Evolutionary conservation across 2,113 vertebrate genomes (phyloP).

Genomic region (Reinhardtius hippoglossoides): DNA sequence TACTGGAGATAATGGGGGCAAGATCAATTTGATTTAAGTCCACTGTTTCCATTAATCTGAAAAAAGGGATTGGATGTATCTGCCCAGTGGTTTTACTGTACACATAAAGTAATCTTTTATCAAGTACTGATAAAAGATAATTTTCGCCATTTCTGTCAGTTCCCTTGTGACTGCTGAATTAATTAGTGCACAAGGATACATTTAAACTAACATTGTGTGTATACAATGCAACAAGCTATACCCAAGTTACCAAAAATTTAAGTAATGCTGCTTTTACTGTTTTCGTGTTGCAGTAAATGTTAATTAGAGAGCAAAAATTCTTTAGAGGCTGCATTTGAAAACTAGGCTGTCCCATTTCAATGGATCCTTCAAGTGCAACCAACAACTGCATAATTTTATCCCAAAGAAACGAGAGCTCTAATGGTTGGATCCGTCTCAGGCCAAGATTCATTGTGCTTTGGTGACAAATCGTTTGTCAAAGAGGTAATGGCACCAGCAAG

Average conservation of each 20-base stretch:
- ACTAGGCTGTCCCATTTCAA: no score
- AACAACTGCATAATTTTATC: no score
- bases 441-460: no score
- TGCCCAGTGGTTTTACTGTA: not conserved
- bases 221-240: not conserved
- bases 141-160: not conserved
- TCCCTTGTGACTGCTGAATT: not conserved
- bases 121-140: not conserved
- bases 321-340: no score
- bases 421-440: no score
- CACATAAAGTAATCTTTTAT: not conserved
- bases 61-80: not conserved
- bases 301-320: not conserved
- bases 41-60: not conserved
- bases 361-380: no score
- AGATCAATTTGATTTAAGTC: constrained; percentile 13
- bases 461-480: no score
- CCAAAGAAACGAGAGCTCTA: no score
- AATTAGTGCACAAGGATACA: not conserved
- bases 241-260: not conserved
- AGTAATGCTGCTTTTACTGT: no score
- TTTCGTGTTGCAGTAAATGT: not conserved
- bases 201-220: not conserved
- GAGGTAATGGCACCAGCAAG: no score
- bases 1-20: constrained; percentile 24